Conservation (phyloP, 2,797 vertebrate genomes). For the Platalea minor region DNA sequence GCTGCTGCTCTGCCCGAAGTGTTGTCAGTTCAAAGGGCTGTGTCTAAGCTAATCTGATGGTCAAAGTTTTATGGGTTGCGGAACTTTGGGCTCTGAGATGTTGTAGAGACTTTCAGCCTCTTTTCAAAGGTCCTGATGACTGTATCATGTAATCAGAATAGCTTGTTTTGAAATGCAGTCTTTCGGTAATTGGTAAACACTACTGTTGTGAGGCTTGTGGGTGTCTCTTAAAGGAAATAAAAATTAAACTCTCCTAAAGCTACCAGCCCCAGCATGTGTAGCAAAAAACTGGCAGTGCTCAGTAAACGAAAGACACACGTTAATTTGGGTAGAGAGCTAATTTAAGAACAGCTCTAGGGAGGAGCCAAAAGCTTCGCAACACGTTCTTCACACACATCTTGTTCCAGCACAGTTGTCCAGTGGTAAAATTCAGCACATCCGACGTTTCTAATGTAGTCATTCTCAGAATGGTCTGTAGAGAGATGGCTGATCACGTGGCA, state of each 20-base stretch:
- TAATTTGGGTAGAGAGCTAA: slow-evolving; percentile 50
- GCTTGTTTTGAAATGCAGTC: neutral
- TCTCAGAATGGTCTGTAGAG: slow-evolving; percentile 34
- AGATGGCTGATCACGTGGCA: slow-evolving; percentile 12
- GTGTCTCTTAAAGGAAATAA: slow-evolving; percentile 45
- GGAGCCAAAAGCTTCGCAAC: slow-evolving; percentile 43
- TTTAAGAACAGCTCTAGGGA: slow-evolving; percentile 53
- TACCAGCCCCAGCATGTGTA: neutral
- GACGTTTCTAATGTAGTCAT: slow-evolving; percentile 28
- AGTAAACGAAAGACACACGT: neutral
- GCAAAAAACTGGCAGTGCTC: slow-evolving; percentile 25
- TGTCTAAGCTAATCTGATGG: neutral
- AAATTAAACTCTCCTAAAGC: slow-evolving; percentile 13
- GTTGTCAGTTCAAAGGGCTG: slow-evolving; percentile 30
- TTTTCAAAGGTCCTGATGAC: slow-evolving; percentile 43
- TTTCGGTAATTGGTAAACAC: neutral
- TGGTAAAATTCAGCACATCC: slow-evolving; percentile 52
- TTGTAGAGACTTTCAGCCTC: neutral
- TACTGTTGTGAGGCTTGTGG: slow-evolving; percentile 1
- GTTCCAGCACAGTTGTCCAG: slow-evolving; percentile 55
- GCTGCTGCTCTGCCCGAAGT: neutral
- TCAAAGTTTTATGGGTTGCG: slow-evolving; percentile 22
- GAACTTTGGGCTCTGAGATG: slow-evolving; percentile 28
- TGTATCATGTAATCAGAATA: neutral
- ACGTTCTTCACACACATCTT: slow-evolving; percentile 25